Percentiles rank a stretch among this genome's conserved stretches.
phyloP scores from a whole-genome alignment of 2,888 invertebrate species.

The Drosophila stalkeri region DNA sequence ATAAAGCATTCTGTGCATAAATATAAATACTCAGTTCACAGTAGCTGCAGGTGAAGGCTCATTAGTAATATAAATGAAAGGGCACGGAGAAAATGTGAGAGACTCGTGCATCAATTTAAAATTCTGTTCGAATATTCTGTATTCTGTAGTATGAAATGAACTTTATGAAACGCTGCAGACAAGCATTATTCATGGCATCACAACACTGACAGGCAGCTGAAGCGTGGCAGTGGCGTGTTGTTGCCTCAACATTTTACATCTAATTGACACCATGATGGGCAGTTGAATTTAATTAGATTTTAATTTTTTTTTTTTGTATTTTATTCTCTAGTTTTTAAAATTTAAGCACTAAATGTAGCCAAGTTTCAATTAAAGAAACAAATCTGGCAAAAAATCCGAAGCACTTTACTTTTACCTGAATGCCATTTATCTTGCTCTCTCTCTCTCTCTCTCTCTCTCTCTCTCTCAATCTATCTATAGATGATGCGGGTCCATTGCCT shows the following conservation, averaged over 20 bases:
- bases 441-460: constrained; percentile 9
- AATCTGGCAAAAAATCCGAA: constrained; percentile 3
- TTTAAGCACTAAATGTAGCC: not conserved
- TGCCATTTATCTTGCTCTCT: constrained; percentile 20
- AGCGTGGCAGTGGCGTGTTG: not conserved
- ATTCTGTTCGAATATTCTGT: constrained; percentile 6
- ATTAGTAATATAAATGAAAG: constrained; percentile 24
- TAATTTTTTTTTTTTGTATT: not conserved
- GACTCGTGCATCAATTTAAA: not conserved
- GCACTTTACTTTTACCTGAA: constrained; percentile 1
- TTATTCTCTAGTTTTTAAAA: not conserved
- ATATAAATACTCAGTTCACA: constrained; percentile 23
- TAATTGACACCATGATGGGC: constrained; percentile 44
- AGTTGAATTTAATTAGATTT: not conserved
- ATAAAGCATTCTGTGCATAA: constrained; percentile 24
- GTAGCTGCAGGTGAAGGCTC: constrained; percentile 45
- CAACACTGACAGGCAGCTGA: constrained; percentile 39
- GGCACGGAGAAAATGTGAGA: not conserved
- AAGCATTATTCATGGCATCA: constrained; percentile 41
- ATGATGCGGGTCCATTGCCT: constrained; percentile 43
- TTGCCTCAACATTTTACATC: constrained; percentile 25
- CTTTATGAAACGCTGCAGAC: constrained; percentile 13
- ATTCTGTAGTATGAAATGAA: not conserved
- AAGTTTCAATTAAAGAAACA: constrained; percentile 2
- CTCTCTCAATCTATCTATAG: constrained; percentile 5